Conservation (phyloP, 1,140 invertebrate genomes). For the Batillaria attramentaria region DNA sequence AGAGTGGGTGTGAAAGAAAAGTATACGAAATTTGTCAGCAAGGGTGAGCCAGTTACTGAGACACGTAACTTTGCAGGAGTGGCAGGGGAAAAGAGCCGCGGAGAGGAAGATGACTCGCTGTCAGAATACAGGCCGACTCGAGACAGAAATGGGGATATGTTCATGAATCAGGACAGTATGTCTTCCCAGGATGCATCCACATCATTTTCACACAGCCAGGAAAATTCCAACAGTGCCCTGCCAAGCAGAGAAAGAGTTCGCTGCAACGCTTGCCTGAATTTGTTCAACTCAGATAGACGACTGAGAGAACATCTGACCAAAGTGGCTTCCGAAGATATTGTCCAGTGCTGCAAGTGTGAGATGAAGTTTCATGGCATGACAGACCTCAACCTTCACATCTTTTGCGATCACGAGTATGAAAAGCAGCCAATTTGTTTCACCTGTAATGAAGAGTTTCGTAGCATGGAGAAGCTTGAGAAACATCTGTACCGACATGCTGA, state of each 20-base stretch:
- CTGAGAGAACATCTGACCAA: constrained; percentile 18
- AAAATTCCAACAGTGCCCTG: not conserved
- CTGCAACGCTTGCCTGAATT: constrained; percentile 23
- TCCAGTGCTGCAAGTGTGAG: constrained; percentile 27
- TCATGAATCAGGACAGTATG: constrained; percentile 14
- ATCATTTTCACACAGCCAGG: not conserved
- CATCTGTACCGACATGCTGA: constrained; percentile 20
- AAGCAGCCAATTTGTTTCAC: constrained; percentile 27
- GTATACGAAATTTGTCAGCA: constrained; percentile 24
- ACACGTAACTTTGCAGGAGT: too few relatives aligned
- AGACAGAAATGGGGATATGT: not conserved
- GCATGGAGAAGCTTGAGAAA: constrained; percentile 34
- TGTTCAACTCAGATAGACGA: constrained; percentile 8
- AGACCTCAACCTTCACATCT: constrained; percentile 26
- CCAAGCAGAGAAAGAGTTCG: not conserved
- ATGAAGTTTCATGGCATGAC: constrained; percentile 29
- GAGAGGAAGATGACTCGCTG: not conserved
- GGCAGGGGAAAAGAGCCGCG: not conserved
- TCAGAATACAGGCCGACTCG: not conserved
- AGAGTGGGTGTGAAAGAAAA: constrained; percentile 18
- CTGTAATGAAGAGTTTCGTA: constrained; percentile 20
- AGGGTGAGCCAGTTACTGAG: constrained; percentile 5
- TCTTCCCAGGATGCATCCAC: constrained; percentile 2
- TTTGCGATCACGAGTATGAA: constrained; percentile 33
- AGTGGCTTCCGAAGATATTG: constrained; percentile 3